Evolutionary conservation across 2,113 vertebrate genomes (phyloP).

Genomic region (Myiozetetes cayanensis): DNA sequence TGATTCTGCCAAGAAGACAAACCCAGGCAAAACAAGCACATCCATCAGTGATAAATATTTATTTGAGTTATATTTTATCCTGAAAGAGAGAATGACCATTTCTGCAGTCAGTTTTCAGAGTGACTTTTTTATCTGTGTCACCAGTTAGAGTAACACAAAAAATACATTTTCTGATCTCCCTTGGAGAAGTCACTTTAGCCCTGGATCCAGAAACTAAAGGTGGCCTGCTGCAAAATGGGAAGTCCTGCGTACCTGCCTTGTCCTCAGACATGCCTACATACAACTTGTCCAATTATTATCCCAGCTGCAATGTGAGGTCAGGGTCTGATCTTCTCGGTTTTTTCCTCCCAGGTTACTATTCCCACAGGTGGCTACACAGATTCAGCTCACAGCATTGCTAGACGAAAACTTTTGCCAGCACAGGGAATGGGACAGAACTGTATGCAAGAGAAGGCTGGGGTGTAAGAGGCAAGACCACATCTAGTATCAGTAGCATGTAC

Average conservation of each 20-base stretch:
- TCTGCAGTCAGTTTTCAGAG: background rate
- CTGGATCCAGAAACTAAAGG: background rate
- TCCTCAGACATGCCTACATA: background rate
- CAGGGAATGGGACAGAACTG: background rate
- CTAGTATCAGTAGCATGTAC: background rate
- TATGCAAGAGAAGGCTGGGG: background rate
- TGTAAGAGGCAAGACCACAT: background rate
- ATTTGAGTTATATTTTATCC: background rate
- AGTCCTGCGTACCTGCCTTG: background rate
- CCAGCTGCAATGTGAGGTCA: background rate
- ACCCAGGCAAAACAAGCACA: background rate
- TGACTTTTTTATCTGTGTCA: background rate
- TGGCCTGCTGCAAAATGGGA: background rate
- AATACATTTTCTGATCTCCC: background rate
- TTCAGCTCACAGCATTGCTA: background rate
- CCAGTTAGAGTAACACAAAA: background rate
- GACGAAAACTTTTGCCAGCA: background rate
- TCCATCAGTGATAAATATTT: background rate
- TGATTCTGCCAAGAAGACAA: background rate
- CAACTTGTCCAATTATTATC: background rate
- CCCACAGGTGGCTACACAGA: background rate
- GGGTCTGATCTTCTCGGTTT: background rate
- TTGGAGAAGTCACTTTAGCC: background rate
- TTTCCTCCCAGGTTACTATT: background rate
- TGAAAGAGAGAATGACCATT: background rate